phyloP scores from a whole-genome alignment of 2,797 vertebrate genomes.

The Peromyscus eremicus region DNA sequence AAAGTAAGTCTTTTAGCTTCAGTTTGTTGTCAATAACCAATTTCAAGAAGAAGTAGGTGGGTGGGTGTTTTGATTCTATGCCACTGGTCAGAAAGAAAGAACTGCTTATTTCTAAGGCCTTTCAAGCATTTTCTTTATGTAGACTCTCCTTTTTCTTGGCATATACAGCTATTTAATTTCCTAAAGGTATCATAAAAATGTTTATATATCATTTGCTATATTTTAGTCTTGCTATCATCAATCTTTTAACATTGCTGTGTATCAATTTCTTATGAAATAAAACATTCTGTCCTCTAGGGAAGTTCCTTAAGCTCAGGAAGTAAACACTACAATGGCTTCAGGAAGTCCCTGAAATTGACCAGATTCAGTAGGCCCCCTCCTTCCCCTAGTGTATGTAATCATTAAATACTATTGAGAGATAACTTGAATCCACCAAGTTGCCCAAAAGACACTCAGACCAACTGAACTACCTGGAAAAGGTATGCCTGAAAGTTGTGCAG shows the following conservation, averaged over 20 bases:
- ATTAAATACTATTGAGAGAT: background rate
- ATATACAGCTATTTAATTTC: background rate
- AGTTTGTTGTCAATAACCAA: background rate
- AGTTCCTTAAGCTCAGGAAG: background rate
- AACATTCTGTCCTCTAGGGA: background rate
- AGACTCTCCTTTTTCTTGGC: background rate
- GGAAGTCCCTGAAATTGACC: background rate
- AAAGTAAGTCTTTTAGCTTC: background rate
- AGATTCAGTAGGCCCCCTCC: background rate
- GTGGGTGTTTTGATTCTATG: background rate
- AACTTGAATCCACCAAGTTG: background rate
- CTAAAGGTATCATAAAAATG: background rate
- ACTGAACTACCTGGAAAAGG: background rate
- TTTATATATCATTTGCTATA: background rate
- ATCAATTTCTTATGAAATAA: background rate
- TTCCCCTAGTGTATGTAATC: too few relatives aligned
- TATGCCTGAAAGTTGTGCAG: background rate
- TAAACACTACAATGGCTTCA: background rate
- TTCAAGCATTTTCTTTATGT: background rate
- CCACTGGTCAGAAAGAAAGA: background rate
- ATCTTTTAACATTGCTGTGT: background rate
- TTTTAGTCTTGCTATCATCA: constrained; percentile 15
- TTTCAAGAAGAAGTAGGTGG: background rate
- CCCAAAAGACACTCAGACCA: background rate
- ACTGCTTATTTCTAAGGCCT: background rate